Evolutionary conservation across 2,797 vertebrate genomes (phyloP).

Genomic region (Thaleichthys pacificus): DNA sequence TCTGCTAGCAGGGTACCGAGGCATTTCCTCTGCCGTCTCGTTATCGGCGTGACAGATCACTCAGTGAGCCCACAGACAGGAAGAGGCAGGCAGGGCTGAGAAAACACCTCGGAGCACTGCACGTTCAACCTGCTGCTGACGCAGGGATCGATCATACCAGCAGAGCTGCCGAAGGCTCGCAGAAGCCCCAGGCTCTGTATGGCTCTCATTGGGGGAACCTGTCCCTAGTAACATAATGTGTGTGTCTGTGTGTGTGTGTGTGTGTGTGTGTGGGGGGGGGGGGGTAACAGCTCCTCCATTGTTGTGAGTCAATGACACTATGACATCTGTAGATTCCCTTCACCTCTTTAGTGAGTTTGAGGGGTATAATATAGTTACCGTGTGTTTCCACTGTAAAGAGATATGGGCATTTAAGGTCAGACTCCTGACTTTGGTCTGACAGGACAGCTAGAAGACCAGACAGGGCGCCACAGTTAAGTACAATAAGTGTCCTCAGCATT

Average conservation of each 20-base stretch:
- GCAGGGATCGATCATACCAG: constrained; percentile 51
- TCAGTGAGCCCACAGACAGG: constrained; percentile 59
- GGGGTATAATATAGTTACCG: constrained; percentile 31
- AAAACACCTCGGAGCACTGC: constrained; percentile 61
- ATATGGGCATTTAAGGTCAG: constrained; percentile 41
- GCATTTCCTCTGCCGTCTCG: constrained; percentile 67
- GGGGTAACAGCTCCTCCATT: constrained; percentile 56
- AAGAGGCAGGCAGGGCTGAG: constrained; percentile 61
- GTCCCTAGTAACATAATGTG: constrained; percentile 54
- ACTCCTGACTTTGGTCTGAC: constrained; percentile 30
- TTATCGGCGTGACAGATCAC: constrained; percentile 68
- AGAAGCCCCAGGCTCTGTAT: constrained; percentile 42
- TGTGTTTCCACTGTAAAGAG: constrained; percentile 24
- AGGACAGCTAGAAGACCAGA: constrained; percentile 16
- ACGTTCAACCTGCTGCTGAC: constrained; percentile 44
- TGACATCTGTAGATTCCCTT: constrained; percentile 46
- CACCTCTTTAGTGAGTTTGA: constrained; percentile 20
- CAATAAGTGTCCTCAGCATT: constrained; percentile 42
- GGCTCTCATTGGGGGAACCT: constrained; percentile 47
- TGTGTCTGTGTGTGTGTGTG: constrained; percentile 47
- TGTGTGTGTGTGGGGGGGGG: constrained; percentile 44
- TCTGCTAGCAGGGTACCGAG: constrained; percentile 44
- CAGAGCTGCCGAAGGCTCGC: constrained; percentile 25
- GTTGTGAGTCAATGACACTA: constrained; percentile 35
- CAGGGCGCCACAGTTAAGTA: constrained; percentile 33